Evolutionary conservation across 2,888 invertebrate species (phyloP), one percentile per base, ranked within the genome.

Genomic region (Trichacis sp.): DNA sequence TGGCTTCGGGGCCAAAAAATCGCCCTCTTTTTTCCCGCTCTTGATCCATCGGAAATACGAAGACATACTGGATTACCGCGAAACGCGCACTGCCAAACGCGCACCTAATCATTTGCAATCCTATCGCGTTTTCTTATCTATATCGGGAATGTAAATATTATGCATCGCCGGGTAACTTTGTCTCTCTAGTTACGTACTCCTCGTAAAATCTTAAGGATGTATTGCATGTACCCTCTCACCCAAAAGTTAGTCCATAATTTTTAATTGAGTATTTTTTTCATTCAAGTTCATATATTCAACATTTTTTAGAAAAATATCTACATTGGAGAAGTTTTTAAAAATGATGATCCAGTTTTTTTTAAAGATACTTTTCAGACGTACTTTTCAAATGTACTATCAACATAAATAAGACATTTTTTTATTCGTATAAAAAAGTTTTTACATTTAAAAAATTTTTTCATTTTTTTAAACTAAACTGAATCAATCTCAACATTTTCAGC

Each of bases 11-110:
- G 85, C 87, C 74, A 87, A 87, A 73, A 86, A 87, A 66, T 86
- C 83, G 71, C 85, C 86, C 68, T 89, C 76, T 88, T 88, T 72
- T 87, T 85, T 72, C 88, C 88, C 67, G 48, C 89, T 87, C 73
- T 89, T 89, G 77, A 89, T 90, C 91, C 91, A 91, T 68, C 89
- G 87, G 79, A 91, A 90, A 77, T 90, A 91, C 73, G 90, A 89
- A 67, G 90, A 88, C 90, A 91, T 90, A 57, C 55, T 63, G 53
- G 43, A 55, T 52, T 46, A 18, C 53, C 8, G 33, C 36, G 33
- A 17, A 48, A n/a, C 46, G 29, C 46, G 20, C 45, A 19, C 24
- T 24, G 20, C 8, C 29, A 17, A 14, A 33, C 30, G 30, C 40
- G 61, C 18, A 29, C 12, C n/a, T 47, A 24, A 50, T 38, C 15